Base-by-base conservation (phyloP, 2,797 vertebrate species). In the Geotria australis region DNA sequence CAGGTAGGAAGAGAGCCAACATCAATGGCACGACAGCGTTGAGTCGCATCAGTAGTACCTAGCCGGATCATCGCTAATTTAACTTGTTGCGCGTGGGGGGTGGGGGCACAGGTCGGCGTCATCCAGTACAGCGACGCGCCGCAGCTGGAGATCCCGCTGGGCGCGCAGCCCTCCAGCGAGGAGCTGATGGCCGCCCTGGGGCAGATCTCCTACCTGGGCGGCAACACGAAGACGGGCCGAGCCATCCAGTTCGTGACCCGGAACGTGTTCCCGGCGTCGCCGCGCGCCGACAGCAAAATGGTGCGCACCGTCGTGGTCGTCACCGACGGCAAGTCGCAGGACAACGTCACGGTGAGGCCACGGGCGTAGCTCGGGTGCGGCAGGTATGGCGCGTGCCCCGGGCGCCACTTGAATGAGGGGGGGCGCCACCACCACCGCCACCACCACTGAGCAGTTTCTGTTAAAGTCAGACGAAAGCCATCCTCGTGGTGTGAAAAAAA, bases 261-360 rank as follows among this genome's bases (percentile, higher is more conserved):
- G 58, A 80, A 81, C 67, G 71, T 94, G 56, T 94, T 94, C 70
- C 79, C 78, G 59, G 76, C 81, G 38, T 93, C 89, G 14, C 76
- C 85, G 60, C 75, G 89, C 11, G 79, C 81, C 63, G 69, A 69
- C 2, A 61, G 60, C 8, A 73, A 75, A 13, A 65, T 86, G 64
- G 83, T 88, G 57, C 81, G 84, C 71, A 86, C 95, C 57, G 88
- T 85, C 47, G 78, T 98, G 58, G 85, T 98, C 61, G 77, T 98
- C 58, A 98, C 89, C 6, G 89, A 98, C 57, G 89, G 89, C 8
- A 94, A 88, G 65, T 93, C 89, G 51, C 89, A 98, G 73, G 89
- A 98, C 66, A 81, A 81, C 62, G 88, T 94, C 58, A 69, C 49
- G 49, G 49, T 53, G 49, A 53, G 49, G 12, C 38, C 38, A 3